Base-by-base conservation (phyloP, 2,888 invertebrate species). In the Smittia aterrima region DNA sequence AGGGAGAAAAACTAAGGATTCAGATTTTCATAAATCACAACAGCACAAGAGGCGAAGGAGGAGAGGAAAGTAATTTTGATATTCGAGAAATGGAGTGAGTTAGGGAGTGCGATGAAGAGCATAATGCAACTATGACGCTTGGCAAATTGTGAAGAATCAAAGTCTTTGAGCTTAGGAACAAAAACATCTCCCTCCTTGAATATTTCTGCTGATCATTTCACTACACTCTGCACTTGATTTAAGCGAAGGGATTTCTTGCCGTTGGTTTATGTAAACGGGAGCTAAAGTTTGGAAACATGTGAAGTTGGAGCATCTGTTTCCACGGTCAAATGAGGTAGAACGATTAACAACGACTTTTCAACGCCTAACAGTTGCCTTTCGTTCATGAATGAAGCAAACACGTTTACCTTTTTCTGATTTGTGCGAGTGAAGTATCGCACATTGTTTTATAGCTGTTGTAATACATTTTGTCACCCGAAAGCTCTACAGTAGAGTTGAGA, bases 181-280 rank as follows among this genome's bases (percentile, higher is more conserved):
- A n/a, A n/a, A n/a, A n/a, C n/a, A n/a, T n/a, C n/a, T n/a, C n/a
- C n/a, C n/a, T n/a, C 3, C 16, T n/a, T n/a, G 47, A 40, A 54
- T 27, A 38, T 72, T 72, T 72, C 18, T 72, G 72, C 72, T 72
- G 72, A 72, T 72, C 20, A 38, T 72, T 72, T 38, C 62, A 22
- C 27, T 25, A 18, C 25, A 27, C 70, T 41, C 54, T 62, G 72
- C 72, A 58, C 54, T 72, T 72, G 58, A 72, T 72, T 62, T 54
- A 72, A 58, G 20, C 24, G n/a, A 47, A 20, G 53, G 32, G 54
- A 9, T 24, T 16, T 20, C 32, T 27, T 47, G 66, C 24, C 24
- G 32, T 25, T 38, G 32, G 11, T 64, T n/a, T 27, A 27, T 64
- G n/a, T 13, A 6, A 27, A 25, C 4, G 3, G 62, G n/a, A 58